A percentile compares a stretch with the other conserved stretches of the same genome.
phyloP scores from a whole-genome alignment of 2,113 vertebrate genomes.

The Bolborhynchus lineola region DNA sequence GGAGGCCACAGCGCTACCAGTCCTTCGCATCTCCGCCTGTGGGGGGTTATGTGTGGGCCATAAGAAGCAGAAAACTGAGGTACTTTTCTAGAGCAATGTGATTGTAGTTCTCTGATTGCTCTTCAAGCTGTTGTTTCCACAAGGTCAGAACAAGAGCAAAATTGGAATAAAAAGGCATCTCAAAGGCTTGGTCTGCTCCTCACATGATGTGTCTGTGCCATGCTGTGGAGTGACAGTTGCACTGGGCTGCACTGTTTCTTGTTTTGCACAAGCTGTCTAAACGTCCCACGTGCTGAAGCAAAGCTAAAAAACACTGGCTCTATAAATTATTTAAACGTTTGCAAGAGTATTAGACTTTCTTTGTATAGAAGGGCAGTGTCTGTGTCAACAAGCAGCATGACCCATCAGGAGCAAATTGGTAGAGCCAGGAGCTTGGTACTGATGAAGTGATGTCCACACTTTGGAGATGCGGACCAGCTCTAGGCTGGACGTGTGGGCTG shows the following conservation, averaged over 20 bases:
- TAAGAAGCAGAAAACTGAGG: not conserved
- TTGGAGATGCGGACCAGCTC: rapidly evolving
- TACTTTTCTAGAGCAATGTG: not conserved
- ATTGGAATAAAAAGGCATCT: not conserved
- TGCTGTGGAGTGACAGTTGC: not conserved
- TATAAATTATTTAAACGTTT: not conserved
- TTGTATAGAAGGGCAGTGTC: not conserved
- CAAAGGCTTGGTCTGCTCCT: not conserved
- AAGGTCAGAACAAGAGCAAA: not conserved
- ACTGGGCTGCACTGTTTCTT: not conserved
- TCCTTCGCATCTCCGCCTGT: not conserved
- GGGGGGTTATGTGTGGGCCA: not conserved
- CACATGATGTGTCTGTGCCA: rapidly evolving
- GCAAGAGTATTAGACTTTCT: not conserved
- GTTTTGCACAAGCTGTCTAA: not conserved
- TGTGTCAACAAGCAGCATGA: not conserved
- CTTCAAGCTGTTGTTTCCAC: not conserved
- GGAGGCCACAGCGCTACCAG: not conserved
- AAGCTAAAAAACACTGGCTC: not conserved
- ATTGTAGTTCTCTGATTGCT: not conserved
- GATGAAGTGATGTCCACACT: not conserved
- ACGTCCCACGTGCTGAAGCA: not conserved
- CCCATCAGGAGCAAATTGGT: not conserved
- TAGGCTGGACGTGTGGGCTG: not conserved
- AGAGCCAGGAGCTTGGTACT: not conserved